Evolutionary conservation across 2,888 invertebrate species (phyloP).

Genomic region (Brachylomia viminalis): DNA sequence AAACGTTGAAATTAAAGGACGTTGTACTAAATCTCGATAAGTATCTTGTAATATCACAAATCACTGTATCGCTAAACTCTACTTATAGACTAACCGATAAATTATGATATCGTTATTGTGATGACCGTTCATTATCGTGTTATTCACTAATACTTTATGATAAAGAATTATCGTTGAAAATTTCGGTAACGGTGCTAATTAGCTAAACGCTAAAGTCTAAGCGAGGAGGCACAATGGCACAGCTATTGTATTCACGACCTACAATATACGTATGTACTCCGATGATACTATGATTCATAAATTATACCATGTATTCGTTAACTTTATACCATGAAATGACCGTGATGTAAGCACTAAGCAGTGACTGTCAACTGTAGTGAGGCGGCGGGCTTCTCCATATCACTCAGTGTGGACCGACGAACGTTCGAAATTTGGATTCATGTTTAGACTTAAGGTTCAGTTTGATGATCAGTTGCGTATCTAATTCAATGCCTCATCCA

Average conservation of each 20-base stretch:
- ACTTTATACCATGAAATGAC: conserved; percentile 64
- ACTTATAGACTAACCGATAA: conserved; percentile 80
- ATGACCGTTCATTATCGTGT: conserved; percentile 77
- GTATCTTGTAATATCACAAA: conserved; percentile 90
- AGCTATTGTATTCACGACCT: conserved; percentile 80
- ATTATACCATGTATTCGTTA: conserved; percentile 69
- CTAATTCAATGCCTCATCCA: conserved; percentile 35
- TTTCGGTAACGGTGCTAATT: conserved; percentile 57
- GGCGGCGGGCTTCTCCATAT: conserved; percentile 22
- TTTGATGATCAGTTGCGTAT: conserved; percentile 31
- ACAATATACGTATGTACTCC: conserved; percentile 68
- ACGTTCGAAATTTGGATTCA: conserved; percentile 33
- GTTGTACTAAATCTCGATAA: conserved; percentile 87
- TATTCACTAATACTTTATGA: conserved; percentile 63
- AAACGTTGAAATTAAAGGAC: conserved; percentile 86
- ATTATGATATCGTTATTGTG: conserved; percentile 77
- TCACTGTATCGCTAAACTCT: conserved; percentile 86
- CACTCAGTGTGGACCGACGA: conserved; percentile 25
- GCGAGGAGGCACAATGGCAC: conserved; percentile 86
- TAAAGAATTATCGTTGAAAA: conserved; percentile 59
- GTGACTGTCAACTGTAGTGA: conserved; percentile 43
- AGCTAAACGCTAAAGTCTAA: conserved; percentile 73
- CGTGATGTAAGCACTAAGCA: conserved; percentile 56
- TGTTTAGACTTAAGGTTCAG: conserved; percentile 15
- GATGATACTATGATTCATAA: conserved; percentile 67